phyloP scores from a whole-genome alignment of 2,113 vertebrate species.

The Peucedramus taeniatus region DNA sequence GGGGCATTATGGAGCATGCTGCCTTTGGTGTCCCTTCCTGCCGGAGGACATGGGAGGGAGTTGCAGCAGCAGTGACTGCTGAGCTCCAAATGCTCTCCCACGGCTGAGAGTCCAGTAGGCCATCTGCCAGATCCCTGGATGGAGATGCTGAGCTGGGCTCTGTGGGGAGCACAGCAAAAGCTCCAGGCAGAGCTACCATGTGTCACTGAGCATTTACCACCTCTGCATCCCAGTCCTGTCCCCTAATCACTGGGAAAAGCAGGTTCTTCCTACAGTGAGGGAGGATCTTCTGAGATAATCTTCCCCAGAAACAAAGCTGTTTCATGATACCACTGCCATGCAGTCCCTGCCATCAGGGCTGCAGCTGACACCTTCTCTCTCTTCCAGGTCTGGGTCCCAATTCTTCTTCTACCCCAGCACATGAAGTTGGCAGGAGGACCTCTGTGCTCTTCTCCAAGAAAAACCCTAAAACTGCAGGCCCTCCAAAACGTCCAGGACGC shows the following conservation, averaged over 20 bases:
- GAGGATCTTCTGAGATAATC: neutral
- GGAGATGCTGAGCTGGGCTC: neutral
- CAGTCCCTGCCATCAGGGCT: neutral
- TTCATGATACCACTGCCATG: rapidly evolving
- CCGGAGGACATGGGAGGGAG: neutral
- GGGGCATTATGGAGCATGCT: neutral
- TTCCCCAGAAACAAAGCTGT: neutral
- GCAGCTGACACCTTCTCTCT: neutral
- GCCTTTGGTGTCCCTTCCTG: neutral
- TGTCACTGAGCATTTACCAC: neutral
- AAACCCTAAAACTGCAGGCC: slow-evolving; percentile 92
- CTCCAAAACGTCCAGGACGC: slow-evolving; percentile 92
- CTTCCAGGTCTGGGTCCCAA: slow-evolving; percentile 82
- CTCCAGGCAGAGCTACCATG: neutral
- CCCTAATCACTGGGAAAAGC: neutral
- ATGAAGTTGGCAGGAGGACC: slow-evolving; percentile 95
- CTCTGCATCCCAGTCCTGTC: neutral
- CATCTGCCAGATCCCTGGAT: neutral
- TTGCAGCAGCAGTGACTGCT: neutral
- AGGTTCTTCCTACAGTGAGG: neutral
- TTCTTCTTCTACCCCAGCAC: slow-evolving; percentile 86
- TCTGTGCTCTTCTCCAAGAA: slow-evolving; percentile 99
- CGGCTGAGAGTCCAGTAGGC: neutral
- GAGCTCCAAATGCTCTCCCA: neutral
- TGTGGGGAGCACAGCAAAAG: neutral